Conservation (phyloP, 2,113 vertebrate species). For the Microcebus tavaratra region DNA sequence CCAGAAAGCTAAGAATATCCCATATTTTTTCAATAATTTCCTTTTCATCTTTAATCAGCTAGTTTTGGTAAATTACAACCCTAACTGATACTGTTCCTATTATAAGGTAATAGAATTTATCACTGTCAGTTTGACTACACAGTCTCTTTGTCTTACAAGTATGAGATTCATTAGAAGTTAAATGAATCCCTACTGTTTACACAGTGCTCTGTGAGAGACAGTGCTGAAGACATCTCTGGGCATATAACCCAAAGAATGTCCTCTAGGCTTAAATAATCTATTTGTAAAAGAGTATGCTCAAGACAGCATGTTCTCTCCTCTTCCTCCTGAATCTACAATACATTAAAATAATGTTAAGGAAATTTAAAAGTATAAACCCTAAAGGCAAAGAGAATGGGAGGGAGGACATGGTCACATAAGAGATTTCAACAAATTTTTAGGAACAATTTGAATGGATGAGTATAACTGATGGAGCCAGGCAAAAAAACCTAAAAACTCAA, state of each 20-base stretch:
- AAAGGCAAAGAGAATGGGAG: neutral
- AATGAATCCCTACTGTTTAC: neutral
- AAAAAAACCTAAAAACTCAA: neutral
- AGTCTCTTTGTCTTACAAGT: neutral
- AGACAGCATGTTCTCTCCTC: neutral
- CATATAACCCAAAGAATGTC: neutral
- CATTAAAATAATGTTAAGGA: neutral
- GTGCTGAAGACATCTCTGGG: neutral
- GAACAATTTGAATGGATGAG: neutral
- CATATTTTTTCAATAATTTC: neutral
- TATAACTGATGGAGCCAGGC: neutral
- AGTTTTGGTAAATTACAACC: neutral
- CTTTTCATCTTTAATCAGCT: conserved; percentile 11
- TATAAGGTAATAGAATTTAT: conserved; percentile 8
- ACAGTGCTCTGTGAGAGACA: neutral
- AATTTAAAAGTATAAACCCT: neutral
- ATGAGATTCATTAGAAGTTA: neutral
- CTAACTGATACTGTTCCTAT: neutral
- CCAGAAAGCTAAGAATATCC: too few species aligned
- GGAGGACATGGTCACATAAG: neutral
- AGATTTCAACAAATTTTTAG: neutral
- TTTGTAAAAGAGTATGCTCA: neutral
- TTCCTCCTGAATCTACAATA: neutral
- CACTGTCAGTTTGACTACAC: neutral
- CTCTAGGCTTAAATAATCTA: neutral